Conservation (phyloP, 2,113 vertebrate species). For the Tenrec ecaudatus region DNA sequence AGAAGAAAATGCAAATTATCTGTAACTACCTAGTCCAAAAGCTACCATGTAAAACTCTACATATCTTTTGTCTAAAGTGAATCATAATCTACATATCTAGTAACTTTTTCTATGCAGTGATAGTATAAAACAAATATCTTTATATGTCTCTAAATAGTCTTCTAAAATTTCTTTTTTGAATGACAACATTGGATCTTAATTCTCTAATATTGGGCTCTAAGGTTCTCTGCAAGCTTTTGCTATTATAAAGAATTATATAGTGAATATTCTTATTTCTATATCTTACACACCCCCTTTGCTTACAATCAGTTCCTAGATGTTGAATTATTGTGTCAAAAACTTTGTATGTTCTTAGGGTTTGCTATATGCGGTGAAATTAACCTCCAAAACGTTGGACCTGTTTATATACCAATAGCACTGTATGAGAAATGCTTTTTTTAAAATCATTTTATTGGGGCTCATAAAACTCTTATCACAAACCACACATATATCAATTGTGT, state of each 20-base stretch:
- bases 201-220: background rate
- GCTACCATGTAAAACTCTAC: background rate
- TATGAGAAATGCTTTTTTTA: background rate
- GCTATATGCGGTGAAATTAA: background rate
- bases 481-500: too few species aligned
- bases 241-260: background rate
- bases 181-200: background rate
- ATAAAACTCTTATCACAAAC: too few species aligned
- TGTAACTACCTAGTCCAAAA: background rate
- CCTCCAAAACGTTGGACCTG: background rate
- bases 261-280: background rate
- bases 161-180: constrained; percentile 19
- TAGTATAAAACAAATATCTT: background rate
- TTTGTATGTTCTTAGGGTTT: background rate
- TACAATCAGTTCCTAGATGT: background rate
- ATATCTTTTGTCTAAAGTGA: constrained; percentile 34
- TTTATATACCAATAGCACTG: background rate
- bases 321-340: background rate
- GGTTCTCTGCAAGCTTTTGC: background rate
- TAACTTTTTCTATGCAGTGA: background rate
- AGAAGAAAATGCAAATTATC: background rate
- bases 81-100: background rate
- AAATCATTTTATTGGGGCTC: too few species aligned
- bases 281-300: background rate
- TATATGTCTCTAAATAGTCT: background rate